These are phyloP conservation scores for Triplophysa yarkandensis DNA, from an alignment of 2,797 vertebrate species.

Conservation along the genomic window DNA sequence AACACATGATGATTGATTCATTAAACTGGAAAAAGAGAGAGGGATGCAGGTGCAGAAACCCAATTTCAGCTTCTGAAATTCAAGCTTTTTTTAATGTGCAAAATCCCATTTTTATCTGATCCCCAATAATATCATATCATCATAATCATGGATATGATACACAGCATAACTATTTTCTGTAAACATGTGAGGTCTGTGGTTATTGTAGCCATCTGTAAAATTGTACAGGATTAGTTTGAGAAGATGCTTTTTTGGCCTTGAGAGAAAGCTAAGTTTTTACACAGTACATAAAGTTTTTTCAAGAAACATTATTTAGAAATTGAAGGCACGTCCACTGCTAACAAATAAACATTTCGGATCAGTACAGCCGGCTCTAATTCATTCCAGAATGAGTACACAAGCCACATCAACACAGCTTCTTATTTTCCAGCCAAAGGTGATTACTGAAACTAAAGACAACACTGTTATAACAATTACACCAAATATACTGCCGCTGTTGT, in stretches of 20 bases:
- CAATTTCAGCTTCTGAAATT: neutral
- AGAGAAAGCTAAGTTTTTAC: no score
- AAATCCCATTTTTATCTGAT: no score
- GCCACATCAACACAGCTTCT: neutral
- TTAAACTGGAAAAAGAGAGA: neutral
- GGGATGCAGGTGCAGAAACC: neutral
- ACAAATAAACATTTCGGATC: neutral
- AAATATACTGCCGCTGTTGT: neutral
- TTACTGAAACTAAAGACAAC: constrained; percentile 21
- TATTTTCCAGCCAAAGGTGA: neutral
- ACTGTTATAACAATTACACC: neutral
- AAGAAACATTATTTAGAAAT: neutral
- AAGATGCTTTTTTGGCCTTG: no score
- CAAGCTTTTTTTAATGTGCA: no score
- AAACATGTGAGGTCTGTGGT: no score
- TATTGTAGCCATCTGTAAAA: no score
- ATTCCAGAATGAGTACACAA: neutral
- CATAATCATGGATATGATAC: no score
- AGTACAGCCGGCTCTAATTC: neutral
- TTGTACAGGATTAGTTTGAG: no score
- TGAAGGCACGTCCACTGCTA: neutral
- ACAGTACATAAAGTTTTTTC: neutral
- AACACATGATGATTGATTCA: neutral
- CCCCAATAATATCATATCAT: no score
- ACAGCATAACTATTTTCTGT: no score